phyloP scores from a whole-genome alignment of 2,888 invertebrate species.

The Epicampocera succincta region DNA sequence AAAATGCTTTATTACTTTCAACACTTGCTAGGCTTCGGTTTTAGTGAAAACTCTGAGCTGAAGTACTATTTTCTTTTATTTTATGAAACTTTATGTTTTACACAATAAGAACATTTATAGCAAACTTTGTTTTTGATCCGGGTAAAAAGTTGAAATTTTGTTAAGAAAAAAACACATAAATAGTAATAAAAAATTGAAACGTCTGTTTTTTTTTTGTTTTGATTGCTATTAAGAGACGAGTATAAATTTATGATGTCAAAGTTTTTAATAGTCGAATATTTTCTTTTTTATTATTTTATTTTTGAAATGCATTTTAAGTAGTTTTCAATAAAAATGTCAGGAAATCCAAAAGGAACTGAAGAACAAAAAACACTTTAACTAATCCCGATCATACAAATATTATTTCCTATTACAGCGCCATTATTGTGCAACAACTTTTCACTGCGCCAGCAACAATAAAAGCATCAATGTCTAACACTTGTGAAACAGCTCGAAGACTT shows the following conservation, averaged over 20 bases:
- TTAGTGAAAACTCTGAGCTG: constrained; percentile 18
- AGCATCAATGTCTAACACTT: constrained; percentile 60
- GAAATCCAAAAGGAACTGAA: constrained; percentile 49
- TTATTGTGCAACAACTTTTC: constrained; percentile 35
- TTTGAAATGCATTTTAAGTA: constrained; percentile 64
- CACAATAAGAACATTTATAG: constrained; percentile 49
- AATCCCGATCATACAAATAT: constrained; percentile 37
- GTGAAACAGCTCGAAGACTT: constrained; percentile 23
- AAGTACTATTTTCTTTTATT: background rate
- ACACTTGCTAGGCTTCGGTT: constrained; percentile 66
- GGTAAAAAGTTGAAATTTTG: constrained; percentile 28
- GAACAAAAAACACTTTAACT: constrained; percentile 46
- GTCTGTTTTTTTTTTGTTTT: constrained; percentile 17
- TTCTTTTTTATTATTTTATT: constrained; percentile 39
- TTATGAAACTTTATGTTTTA: constrained; percentile 37
- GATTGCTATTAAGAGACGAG: background rate
- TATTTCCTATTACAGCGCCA: constrained; percentile 37
- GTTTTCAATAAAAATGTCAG: constrained; percentile 73
- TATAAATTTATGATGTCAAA: constrained; percentile 65
- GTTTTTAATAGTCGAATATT: constrained; percentile 42
- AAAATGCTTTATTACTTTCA: constrained; percentile 62
- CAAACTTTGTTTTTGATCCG: constrained; percentile 47
- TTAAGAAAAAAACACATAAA: constrained; percentile 11
- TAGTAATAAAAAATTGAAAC: constrained; percentile 8
- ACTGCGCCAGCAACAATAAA: constrained; percentile 51